Evolutionary conservation across 2,113 vertebrate species (phyloP).

Genomic region (Dromaius novaehollandiae): DNA sequence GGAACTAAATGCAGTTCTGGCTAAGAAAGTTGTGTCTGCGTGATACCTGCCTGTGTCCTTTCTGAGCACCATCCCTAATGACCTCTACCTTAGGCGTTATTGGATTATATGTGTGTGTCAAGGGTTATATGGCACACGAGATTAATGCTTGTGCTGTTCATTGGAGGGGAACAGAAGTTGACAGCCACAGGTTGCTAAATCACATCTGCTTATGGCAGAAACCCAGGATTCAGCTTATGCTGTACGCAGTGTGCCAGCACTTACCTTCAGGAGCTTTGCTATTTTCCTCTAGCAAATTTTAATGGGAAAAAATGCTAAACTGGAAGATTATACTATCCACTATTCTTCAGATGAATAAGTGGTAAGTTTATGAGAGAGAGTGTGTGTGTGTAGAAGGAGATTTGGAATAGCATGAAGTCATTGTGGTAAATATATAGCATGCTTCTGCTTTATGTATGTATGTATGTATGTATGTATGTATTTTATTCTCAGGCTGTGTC

Average conservation of each 20-base stretch:
- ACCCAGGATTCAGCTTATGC: not conserved
- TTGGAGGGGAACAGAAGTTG: not conserved
- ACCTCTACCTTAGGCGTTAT: not conserved
- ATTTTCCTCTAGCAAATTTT: too few species aligned
- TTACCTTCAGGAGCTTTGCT: rapidly evolving
- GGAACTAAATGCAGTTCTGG: not conserved
- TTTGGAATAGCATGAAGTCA: not conserved
- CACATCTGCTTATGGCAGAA: not conserved
- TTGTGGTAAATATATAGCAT: not conserved
- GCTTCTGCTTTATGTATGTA: not conserved
- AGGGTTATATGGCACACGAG: not conserved
- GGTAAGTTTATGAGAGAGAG: not conserved
- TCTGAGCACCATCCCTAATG: not conserved
- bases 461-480: too few species aligned
- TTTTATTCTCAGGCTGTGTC: not conserved
- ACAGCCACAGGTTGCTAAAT: not conserved
- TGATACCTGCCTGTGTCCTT: rapidly evolving
- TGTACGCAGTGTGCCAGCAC: not conserved
- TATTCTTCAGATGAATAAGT: not conserved
- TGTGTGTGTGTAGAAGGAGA: too few species aligned
- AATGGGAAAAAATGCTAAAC: not conserved
- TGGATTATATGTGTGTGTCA: not conserved
- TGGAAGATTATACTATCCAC: not conserved
- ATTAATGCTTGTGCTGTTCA: not conserved
- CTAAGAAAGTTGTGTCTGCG: not conserved